A percentile compares a stretch with the other conserved stretches of the same genome.
These are phyloP conservation scores for Myotis brandtii DNA, from an alignment of 2,113 vertebrate species.

Conservation along the genomic window DNA sequence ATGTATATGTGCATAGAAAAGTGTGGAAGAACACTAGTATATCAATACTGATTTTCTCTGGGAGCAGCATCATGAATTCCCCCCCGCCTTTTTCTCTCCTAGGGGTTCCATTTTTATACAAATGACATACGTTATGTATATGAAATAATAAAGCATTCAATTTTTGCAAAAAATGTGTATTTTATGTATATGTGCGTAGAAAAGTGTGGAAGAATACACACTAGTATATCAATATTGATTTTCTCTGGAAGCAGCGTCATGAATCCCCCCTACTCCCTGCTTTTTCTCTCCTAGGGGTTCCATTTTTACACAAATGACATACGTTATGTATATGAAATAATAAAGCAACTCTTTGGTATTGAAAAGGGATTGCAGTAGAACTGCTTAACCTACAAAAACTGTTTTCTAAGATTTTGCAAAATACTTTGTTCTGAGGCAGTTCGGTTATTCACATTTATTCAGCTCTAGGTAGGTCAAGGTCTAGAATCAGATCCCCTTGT, in stretches of 20 bases:
- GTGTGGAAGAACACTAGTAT: neutral
- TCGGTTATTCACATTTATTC: too few relatives aligned
- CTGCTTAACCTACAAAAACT: neutral
- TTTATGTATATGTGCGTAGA: neutral
- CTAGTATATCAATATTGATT: too few relatives aligned
- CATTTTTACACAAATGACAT: neutral
- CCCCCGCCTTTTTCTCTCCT: neutral
- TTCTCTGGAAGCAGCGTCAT: neutral
- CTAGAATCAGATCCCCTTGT: neutral
- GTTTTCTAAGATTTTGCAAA: neutral
- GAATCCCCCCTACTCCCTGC: too few relatives aligned
- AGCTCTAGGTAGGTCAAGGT: neutral
- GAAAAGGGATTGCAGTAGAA: neutral
- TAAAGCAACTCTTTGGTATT: neutral
- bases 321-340: neutral
- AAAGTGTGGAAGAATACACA: neutral
- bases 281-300: rapidly evolving
- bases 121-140: too few relatives aligned
- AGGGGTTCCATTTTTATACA: neutral
- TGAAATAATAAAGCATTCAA: neutral
- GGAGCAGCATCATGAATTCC: neutral
- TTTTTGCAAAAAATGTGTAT: neutral
- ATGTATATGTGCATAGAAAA: neutral
- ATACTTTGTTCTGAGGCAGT: neutral
- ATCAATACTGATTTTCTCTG: neutral